Evolutionary conservation across 1,140 invertebrate species (phyloP).

Genomic region (Drosophila bocki): DNA sequence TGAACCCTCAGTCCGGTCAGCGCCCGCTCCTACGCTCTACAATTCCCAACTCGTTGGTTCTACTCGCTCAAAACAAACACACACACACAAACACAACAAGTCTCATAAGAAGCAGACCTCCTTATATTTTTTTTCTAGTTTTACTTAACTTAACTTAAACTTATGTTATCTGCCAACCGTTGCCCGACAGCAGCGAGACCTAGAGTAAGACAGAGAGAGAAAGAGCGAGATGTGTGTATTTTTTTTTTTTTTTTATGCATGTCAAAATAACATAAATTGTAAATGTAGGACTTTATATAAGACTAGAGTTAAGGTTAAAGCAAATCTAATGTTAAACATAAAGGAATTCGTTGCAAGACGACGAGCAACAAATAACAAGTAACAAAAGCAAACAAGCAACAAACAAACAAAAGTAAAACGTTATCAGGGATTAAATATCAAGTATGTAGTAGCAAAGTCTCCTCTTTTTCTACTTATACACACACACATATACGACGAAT

Average conservation of each 20-base stretch:
- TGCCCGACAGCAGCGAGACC: conserved; percentile 31
- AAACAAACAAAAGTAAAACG: conserved; percentile 77
- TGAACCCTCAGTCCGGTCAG: conserved; percentile 12
- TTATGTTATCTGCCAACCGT: conserved; percentile 35
- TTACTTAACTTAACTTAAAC: conserved; percentile 9
- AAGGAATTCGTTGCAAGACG: conserved; percentile 59
- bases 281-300: conserved; percentile 38
- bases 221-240: conserved; percentile 33
- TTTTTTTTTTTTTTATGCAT: conserved; percentile 35
- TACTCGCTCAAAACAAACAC: conserved; percentile 8
- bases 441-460: conserved; percentile 65
- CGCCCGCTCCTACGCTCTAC: conserved; percentile 5
- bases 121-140: conserved; percentile 23
- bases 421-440: conserved; percentile 82
- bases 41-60: conserved; percentile 16
- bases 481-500: conserved; percentile 39
- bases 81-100: conserved; percentile 10
- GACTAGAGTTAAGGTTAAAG: conserved; percentile 38
- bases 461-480: conserved; percentile 65
- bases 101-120: conserved; percentile 15
- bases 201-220: conserved; percentile 44
- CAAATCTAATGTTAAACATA: conserved; percentile 54
- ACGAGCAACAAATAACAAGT: conserved; percentile 8
- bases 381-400: conserved; percentile 39
- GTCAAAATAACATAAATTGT: conserved; percentile 29